Conservation (phyloP, 2,797 vertebrate species). For the Lacerta agilis region DNA sequence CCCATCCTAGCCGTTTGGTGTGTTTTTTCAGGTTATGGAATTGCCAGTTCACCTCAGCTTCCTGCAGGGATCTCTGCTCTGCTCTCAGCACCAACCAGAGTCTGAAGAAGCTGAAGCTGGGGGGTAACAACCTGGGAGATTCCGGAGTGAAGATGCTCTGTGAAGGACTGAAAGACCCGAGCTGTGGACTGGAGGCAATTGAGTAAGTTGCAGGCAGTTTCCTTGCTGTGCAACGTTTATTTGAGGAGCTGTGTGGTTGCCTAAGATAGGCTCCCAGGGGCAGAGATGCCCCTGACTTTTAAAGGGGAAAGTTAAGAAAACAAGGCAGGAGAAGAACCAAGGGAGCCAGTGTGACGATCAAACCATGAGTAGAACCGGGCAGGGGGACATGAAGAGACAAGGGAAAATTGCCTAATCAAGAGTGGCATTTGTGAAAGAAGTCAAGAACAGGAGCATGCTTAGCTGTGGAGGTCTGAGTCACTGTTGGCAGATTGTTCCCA, state of each 20-base stretch:
- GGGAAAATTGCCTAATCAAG: background rate
- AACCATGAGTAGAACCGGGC: background rate
- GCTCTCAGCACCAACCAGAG: slow-evolving; percentile 52
- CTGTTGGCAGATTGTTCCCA: background rate
- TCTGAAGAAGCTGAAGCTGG: slow-evolving; percentile 54
- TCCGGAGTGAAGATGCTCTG: slow-evolving; percentile 48
- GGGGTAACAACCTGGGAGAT: slow-evolving; percentile 43
- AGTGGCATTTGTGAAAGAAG: too few relatives aligned
- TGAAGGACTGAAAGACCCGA: slow-evolving; percentile 50
- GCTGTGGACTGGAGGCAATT: slow-evolving; percentile 45
- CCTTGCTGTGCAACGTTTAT: slow-evolving; percentile 15
- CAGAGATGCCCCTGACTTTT: background rate
- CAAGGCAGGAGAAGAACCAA: background rate
- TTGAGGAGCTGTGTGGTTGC: background rate
- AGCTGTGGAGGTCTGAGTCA: background rate
- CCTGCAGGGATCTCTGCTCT: slow-evolving; percentile 44
- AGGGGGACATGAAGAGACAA: too few relatives aligned
- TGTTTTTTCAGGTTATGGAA: background rate
- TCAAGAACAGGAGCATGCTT: too few relatives aligned
- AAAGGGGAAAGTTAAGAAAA: background rate
- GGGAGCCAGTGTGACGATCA: background rate
- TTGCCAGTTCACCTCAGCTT: slow-evolving; percentile 53
- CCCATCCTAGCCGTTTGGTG: too few relatives aligned
- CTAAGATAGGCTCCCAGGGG: background rate
- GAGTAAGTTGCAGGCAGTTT: slow-evolving; percentile 34